Conservation (phyloP, 2,113 vertebrate genomes). For the Poeciliopsis prolifica region DNA sequence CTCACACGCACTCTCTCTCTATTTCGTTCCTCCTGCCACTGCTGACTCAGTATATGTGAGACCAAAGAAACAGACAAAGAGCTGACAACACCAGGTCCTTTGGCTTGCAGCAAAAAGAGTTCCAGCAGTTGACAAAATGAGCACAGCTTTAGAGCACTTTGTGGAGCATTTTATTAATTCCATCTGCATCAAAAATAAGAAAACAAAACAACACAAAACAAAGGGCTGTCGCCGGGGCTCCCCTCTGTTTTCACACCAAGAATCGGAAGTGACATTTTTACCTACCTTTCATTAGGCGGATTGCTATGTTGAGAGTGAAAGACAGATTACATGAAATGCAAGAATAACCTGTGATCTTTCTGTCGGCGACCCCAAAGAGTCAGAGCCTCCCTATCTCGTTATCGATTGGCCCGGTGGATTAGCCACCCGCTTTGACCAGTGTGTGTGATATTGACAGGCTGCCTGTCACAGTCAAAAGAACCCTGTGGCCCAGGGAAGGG, state of each 20-base stretch:
- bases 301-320: neutral
- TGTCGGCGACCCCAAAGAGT: slow-evolving; percentile 1
- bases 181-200: slow-evolving; percentile 13
- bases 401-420: slow-evolving; percentile 68
- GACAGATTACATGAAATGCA: slow-evolving; percentile 7
- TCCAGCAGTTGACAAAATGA: slow-evolving; percentile 41
- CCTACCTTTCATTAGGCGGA: neutral
- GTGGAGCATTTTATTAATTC: slow-evolving; percentile 2
- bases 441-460: slow-evolving; percentile 57
- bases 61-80: slow-evolving; percentile 65
- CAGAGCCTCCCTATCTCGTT: slow-evolving; percentile 58
- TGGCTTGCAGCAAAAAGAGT: slow-evolving; percentile 35
- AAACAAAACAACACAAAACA: neutral
- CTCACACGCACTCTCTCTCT: slow-evolving; percentile 11
- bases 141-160: slow-evolving; percentile 8
- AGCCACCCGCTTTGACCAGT: slow-evolving; percentile 54
- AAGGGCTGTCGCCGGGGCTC: neutral
- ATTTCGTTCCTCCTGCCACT: slow-evolving; percentile 39
- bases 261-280: slow-evolving; percentile 3
- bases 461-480: slow-evolving; percentile 49
- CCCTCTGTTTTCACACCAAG: neutral
- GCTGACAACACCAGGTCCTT: slow-evolving; percentile 66
- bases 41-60: slow-evolving; percentile 63
- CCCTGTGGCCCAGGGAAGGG: slow-evolving; percentile 43
- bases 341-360: slow-evolving; percentile 29